Percentiles rank a stretch among this genome's conserved stretches.
phyloP scores from a whole-genome alignment of 2,797 vertebrate species.

The Manis crassicaudata region DNA sequence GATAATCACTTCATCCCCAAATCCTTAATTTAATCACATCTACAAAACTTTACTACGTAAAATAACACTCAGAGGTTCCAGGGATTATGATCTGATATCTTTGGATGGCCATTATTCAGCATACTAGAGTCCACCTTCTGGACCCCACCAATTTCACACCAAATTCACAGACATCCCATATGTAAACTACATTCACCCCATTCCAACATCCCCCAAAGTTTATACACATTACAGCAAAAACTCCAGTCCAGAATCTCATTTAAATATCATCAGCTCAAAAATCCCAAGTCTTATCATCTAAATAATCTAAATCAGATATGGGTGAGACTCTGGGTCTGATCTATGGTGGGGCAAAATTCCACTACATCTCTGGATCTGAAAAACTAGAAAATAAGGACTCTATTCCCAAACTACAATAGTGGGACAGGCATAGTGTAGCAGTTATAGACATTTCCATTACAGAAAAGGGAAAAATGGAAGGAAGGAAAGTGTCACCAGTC shows the following conservation, averaged over 20 bases:
- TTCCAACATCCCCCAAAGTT: not conserved
- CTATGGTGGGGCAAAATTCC: not conserved
- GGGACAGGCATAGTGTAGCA: not conserved
- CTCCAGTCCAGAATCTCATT: not conserved
- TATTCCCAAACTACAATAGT: not conserved
- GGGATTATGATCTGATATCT: not conserved
- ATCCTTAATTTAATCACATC: not conserved
- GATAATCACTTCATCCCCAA: not conserved
- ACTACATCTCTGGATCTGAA: not conserved
- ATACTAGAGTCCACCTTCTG: not conserved
- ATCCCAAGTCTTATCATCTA: not conserved
- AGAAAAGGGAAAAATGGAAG: not conserved
- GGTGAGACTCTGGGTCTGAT: not conserved
- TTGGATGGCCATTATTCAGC: not conserved
- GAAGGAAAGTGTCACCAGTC: not conserved
- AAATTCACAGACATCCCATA: not conserved
- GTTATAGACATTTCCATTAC: not conserved
- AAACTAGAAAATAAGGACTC: not conserved
- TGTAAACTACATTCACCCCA: not conserved
- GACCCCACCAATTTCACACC: not conserved
- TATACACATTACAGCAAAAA: not conserved
- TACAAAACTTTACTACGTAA: not conserved
- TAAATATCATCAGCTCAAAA: conserved; percentile 26
- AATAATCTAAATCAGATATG: not conserved
- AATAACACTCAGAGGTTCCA: not conserved